phyloP scores from a whole-genome alignment of 30 jellyfish, hydroid and myxozoan genomes.

The Hydractinia echinata region DNA sequence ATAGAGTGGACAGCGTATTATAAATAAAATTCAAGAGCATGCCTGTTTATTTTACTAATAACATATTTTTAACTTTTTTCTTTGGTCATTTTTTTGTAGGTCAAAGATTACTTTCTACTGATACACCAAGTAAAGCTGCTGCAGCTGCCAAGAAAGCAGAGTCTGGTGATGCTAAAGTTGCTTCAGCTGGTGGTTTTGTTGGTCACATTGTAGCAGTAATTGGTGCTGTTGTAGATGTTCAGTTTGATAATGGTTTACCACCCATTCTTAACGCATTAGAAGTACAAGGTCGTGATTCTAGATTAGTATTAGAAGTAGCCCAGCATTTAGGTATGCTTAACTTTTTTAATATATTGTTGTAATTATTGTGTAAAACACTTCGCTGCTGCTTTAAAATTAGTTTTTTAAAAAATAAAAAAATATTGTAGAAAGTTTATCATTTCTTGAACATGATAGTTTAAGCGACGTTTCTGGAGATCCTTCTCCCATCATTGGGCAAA shows the following conservation, averaged over 20 bases:
- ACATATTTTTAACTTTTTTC: neutral
- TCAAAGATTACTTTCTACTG: constrained; percentile 80
- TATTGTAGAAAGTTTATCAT: too few relatives aligned
- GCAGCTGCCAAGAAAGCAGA: constrained; percentile 73
- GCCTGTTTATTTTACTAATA: neutral
- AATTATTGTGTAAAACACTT: too few relatives aligned
- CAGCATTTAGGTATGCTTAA: constrained; percentile 90
- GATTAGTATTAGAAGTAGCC: constrained; percentile 98
- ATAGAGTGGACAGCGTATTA: neutral
- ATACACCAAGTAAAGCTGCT: constrained; percentile 60
- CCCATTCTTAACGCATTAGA: constrained; percentile 98
- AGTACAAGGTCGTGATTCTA: constrained; percentile 91
- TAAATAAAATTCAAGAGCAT: neutral
- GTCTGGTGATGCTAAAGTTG: constrained; percentile 25
- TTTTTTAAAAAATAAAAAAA: too few relatives aligned
- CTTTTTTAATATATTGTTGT: too few relatives aligned
- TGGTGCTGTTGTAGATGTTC: constrained; percentile 99
- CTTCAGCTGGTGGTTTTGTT: constrained; percentile 39
- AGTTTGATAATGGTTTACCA: constrained; percentile 87
- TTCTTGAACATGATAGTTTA: too few relatives aligned
- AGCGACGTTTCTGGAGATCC: too few relatives aligned
- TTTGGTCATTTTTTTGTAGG: constrained; percentile 34
- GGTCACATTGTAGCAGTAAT: constrained; percentile 98
- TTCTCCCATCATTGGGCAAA: too few relatives aligned
- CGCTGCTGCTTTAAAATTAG: too few relatives aligned